Conservation (phyloP, 1,140 invertebrate species). For the Aphelenchoides avenae region DNA sequence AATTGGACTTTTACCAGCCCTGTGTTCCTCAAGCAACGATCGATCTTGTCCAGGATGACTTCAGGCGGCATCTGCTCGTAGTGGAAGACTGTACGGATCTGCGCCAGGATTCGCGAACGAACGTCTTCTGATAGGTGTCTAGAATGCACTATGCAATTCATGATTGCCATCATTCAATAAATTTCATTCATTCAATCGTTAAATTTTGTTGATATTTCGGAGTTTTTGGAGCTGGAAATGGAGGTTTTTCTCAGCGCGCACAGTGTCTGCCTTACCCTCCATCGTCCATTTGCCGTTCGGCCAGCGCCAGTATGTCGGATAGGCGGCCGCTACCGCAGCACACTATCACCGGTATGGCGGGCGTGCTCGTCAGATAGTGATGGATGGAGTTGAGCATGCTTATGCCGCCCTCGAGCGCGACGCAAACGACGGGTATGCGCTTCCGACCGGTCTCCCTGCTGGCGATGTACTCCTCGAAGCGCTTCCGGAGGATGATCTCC, state of each 20-base stretch:
- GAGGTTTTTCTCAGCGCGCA: too few species aligned
- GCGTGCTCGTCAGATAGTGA: conserved; percentile 79
- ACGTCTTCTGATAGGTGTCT: conserved; percentile 44
- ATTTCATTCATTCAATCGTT: too few species aligned
- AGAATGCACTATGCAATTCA: conserved; percentile 11
- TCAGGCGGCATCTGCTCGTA: conserved; percentile 35
- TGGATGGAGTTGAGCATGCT: conserved; percentile 90
- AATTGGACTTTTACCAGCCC: conserved; percentile 26
- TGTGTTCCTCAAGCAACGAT: conserved; percentile 39
- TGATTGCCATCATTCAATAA: too few species aligned
- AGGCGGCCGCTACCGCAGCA: conserved; percentile 82
- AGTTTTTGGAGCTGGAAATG: too few species aligned
- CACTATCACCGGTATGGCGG: conserved; percentile 91
- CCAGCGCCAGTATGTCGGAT: conserved; percentile 89
- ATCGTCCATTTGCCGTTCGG: conserved; percentile 70
- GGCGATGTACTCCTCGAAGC: conserved; percentile 63
- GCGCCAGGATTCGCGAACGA: conserved; percentile 31
- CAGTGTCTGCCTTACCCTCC: conserved; percentile 50
- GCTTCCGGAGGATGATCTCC: conserved; percentile 63
- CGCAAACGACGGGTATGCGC: conserved; percentile 84
- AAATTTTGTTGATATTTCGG: too few species aligned
- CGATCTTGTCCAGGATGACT: conserved; percentile 38
- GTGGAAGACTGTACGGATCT: conserved; percentile 41
- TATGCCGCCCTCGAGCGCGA: conserved; percentile 92
- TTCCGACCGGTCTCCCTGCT: conserved; percentile 22